Evolutionary conservation across 2,888 invertebrate species (phyloP), one percentile per base, ranked within the genome.

Genomic region (Scrobipalpa costella): DNA sequence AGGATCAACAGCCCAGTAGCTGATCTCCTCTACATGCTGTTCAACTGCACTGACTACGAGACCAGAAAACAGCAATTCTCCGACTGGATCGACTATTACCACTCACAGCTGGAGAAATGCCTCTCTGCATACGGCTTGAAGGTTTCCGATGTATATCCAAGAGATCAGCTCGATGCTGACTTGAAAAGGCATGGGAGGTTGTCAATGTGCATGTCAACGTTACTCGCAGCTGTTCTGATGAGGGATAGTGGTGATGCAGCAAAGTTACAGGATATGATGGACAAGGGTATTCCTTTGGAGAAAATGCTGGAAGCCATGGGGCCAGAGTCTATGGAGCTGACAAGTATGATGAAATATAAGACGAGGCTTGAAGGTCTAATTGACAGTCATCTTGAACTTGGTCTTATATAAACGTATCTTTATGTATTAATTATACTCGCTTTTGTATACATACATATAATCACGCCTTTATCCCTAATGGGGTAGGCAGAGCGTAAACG

Each of bases 31-130:
- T 71, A 72, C 63, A 65, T 73, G 19, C 63, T 73, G 11, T 69
- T 75, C 15, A 80, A 71, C 66, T 80, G 69, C 63, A 67, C 67
- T 2, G 67, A 68, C 58, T 64, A 68, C 60, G 62, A 65, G 44
- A 62, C 64, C 0, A 65, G 69, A 19, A 36, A 47, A 9, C 15
- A 47, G 9, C 64, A 64, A 15, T 64, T 57, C 58, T 3, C 50
- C 11, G 40, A 64, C 11, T 64, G 64, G 64, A 64, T 64, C 33
- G 58, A 61, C 57, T 64, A 58, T 44, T 64, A 64, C 40, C 57
- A 64, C 21, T n/a, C 17, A 1, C 17, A 50, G 15, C 40, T 64
- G 3, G 61, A 61, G 13, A 47, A 64, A n/a, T 21, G 11, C 7
- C 49, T 64, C 6, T 49, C 38, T 21, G 47, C 50, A n/a, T 61